Conservation (phyloP, 2,797 vertebrate species). For the Lutjanus argentimaculatus region DNA sequence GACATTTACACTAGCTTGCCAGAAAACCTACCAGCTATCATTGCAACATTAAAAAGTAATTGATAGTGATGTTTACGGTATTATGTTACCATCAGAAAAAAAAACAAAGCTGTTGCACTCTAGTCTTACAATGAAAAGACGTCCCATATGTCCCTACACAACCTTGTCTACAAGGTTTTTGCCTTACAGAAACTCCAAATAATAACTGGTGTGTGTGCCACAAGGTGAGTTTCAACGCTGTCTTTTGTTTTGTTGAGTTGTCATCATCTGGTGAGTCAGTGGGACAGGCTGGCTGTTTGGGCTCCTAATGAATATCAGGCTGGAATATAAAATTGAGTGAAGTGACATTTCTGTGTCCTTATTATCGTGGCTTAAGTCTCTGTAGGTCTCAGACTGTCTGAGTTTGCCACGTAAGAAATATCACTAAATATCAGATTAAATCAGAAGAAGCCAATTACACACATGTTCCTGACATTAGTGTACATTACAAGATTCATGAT, state of each 20-base stretch:
- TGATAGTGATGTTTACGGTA: slow-evolving; percentile 22
- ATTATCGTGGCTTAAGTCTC: slow-evolving; percentile 13
- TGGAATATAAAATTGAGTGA: slow-evolving; percentile 22
- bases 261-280: slow-evolving; percentile 14
- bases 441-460: not conserved
- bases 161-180: not conserved
- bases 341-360: slow-evolving; percentile 28
- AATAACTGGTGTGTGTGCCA: not conserved
- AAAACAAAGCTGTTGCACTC: not conserved
- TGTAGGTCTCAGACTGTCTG: slow-evolving; percentile 11
- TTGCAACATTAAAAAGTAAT: slow-evolving; percentile 31
- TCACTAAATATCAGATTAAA: not conserved
- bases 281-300: slow-evolving; percentile 1
- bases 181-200: not conserved
- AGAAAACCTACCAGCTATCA: slow-evolving; percentile 26
- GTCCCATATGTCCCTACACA: not conserved
- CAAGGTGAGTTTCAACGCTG: not conserved
- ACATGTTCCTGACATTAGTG: too few relatives aligned
- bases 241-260: slow-evolving; percentile 16
- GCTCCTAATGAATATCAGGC: slow-evolving; percentile 32
- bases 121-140: not conserved
- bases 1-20: slow-evolving; percentile 26
- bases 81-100: slow-evolving; percentile 17
- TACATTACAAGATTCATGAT: too few relatives aligned
- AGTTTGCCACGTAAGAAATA: slow-evolving; percentile 3